Base-by-base conservation (phyloP, 2,113 vertebrate species). In the Menidia beryllina region DNA sequence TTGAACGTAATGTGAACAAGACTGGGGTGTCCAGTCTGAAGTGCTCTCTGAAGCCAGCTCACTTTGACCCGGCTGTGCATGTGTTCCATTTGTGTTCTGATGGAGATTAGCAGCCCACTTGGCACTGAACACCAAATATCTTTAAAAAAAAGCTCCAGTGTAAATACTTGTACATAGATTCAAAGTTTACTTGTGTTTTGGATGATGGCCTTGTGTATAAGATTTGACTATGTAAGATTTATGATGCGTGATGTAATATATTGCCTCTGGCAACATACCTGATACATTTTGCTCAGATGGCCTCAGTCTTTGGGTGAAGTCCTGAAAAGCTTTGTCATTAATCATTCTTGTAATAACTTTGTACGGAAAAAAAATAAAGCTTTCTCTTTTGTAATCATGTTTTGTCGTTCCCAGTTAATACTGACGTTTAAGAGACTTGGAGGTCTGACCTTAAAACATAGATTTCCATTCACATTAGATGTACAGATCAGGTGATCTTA, bases 161-260 rank as follows among this genome's bases (percentile, higher is more conserved):
- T 86, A 85, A 72, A 91, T 89, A 86, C 21, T 41, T 91, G 78
- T 83, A 86, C 49, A 87, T 77, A 81, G 77, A 79, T 82, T 36
- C n/a, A 69, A 77, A 82, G 75, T 79, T 61, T 78, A 34, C 30
- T n/a, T n/a, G 61, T 56, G 36, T 80, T 84, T 67, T 69, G 50
- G 86, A 82, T 69, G 73, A 65, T 56, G 67, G 62, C 66, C 55
- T 55, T 82, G 75, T 89, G 74, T 85, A 83, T 91, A 94, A 90
- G 89, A 88, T 85, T 88, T 77, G 75, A 92, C 88, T 85, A 82
- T 89, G 72, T 92, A 88, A 90, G 95, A 95, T 96, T 94, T 88
- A 95, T 95, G 91, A 93, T 97, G 95, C 88, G 95, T 95, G 92
- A 94, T 97, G 95, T 96, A 96, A 96, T 94, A 95, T 96, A 94